These are phyloP conservation scores for Leptopilina boulardi DNA, from an alignment of 1,140 invertebrate species.

Conservation along the genomic window DNA sequence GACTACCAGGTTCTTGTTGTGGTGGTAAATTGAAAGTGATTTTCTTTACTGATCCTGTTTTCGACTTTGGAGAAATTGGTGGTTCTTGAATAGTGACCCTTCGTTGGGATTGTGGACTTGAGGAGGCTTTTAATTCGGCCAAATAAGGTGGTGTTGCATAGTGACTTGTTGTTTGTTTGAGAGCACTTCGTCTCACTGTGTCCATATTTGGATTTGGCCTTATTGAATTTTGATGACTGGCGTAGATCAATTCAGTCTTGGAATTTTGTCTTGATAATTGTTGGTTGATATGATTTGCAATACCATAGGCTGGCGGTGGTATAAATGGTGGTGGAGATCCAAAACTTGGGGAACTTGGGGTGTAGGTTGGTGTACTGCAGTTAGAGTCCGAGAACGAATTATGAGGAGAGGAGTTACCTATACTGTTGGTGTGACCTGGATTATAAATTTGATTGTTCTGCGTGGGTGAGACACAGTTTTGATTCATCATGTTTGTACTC, in stretches of 20 bases:
- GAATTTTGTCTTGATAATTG: constrained; percentile 63
- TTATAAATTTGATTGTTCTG: constrained; percentile 45
- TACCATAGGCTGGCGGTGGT: constrained; percentile 71
- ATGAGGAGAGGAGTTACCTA: constrained; percentile 54
- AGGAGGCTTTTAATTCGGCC: constrained; percentile 70
- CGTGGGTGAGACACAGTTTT: constrained; percentile 37
- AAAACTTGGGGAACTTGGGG: constrained; percentile 62
- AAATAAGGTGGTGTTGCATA: constrained; percentile 72
- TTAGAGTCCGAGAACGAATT: constrained; percentile 66
- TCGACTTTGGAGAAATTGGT: constrained; percentile 72
- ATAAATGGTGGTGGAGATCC: constrained; percentile 72
- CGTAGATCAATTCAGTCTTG: constrained; percentile 61
- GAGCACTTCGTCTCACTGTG: constrained; percentile 69
- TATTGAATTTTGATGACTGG: constrained; percentile 54
- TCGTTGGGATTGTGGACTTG: constrained; percentile 74
- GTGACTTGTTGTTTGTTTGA: constrained; percentile 68
- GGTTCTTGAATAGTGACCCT: constrained; percentile 76
- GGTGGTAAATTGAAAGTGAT: constrained; percentile 77
- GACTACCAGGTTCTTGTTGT: constrained; percentile 74
- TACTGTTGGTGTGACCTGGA: constrained; percentile 52
- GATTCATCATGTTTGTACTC: constrained; percentile 44
- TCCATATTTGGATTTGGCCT: constrained; percentile 70
- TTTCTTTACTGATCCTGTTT: constrained; percentile 73
- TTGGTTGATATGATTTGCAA: constrained; percentile 48
- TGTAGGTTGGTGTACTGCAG: constrained; percentile 62